Evolutionary conservation across 2,888 invertebrate species (phyloP).

Genomic region (Nephrotoma flavescens): DNA sequence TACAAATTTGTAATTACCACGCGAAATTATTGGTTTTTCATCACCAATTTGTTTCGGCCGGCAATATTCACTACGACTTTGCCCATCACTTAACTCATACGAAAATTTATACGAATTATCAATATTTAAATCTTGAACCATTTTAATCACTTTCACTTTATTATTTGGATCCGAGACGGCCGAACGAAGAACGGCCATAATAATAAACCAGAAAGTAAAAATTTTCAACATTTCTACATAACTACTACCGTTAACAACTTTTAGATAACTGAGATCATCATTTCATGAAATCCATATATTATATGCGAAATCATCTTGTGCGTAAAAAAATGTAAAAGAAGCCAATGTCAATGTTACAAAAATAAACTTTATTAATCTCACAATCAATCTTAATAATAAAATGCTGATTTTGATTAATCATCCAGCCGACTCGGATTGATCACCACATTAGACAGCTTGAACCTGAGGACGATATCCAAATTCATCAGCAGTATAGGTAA

Average conservation of each 20-base stretch:
- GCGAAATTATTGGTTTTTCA: not conserved
- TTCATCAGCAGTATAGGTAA: too few species aligned
- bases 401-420: too few species aligned
- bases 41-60: slow-evolving; percentile 8
- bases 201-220: not conserved
- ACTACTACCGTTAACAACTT: not conserved
- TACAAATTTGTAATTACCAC: slow-evolving; percentile 4
- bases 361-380: too few species aligned
- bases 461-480: too few species aligned
- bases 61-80: slow-evolving; percentile 10
- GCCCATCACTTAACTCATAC: slow-evolving; percentile 11
- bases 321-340: too few species aligned
- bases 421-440: too few species aligned
- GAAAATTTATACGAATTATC: not conserved
- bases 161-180: not conserved
- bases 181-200: not conserved
- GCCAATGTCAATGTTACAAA: too few species aligned
- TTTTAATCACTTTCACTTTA: not conserved
- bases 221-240: not conserved
- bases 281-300: not conserved
- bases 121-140: not conserved
- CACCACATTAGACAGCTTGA: too few species aligned
- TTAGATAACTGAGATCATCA: not conserved
- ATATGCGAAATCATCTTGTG: not conserved
- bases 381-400: too few species aligned